Evolutionary conservation across 1,140 invertebrate genomes (phyloP).

Genomic region (Coenobita brevimanus): DNA sequence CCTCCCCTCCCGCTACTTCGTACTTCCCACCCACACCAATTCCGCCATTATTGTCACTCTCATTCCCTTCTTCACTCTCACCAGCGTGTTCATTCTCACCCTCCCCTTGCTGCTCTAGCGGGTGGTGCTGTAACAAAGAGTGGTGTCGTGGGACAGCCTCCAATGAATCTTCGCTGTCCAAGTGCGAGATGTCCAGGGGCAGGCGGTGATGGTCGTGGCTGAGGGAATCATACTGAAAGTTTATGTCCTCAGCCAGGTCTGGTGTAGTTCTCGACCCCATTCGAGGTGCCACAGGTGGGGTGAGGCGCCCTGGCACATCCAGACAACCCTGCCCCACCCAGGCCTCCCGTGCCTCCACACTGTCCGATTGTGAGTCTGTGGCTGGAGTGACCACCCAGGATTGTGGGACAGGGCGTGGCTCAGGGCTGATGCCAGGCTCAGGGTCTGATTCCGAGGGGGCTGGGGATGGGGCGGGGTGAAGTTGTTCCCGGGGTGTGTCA

Average conservation of each 20-base stretch:
- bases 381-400: not conserved
- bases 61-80: not conserved
- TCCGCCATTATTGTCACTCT: not conserved
- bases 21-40: not conserved
- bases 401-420: slow-evolving; percentile 1
- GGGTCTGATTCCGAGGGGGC: slow-evolving; percentile 29
- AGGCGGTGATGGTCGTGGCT: slow-evolving; percentile 50
- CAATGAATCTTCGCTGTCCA: slow-evolving; percentile 65
- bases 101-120: not conserved
- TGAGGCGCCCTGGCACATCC: not conserved
- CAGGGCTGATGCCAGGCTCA: slow-evolving; percentile 27
- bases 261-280: not conserved
- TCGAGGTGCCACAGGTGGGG: not conserved
- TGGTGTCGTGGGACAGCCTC: not conserved
- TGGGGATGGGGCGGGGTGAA: too few species aligned
- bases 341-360: not conserved
- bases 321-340: not conserved
- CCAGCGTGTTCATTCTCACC: not conserved
- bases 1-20: not conserved
- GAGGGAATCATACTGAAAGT: slow-evolving; percentile 64
- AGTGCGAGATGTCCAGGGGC: slow-evolving; percentile 43
- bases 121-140: not conserved
- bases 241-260: slow-evolving; percentile 47
- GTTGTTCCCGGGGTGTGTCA: slow-evolving; percentile 8
- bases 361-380: not conserved